Evolutionary conservation across 1,140 invertebrate genomes (phyloP).

Genomic region (Polypedilum vanderplanki): DNA sequence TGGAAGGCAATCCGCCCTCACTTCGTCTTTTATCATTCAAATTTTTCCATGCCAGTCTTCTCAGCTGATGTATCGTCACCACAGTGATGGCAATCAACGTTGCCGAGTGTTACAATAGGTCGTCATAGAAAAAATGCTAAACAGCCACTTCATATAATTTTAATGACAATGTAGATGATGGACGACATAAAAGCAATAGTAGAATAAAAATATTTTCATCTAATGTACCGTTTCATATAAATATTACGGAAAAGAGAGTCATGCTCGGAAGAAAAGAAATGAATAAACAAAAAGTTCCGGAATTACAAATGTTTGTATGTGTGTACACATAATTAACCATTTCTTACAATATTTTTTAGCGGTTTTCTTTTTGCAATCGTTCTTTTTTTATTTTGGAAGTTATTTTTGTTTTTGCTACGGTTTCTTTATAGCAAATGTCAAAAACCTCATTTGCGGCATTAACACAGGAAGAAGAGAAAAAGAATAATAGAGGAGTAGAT

Average conservation of each 20-base stretch:
- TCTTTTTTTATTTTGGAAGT: not conserved
- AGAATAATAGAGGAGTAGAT: not conserved
- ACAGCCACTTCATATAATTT: no score
- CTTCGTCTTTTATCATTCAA: no score
- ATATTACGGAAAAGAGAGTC: not conserved
- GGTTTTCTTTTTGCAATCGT: not conserved
- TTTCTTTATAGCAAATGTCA: not conserved
- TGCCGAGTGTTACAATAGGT: not conserved
- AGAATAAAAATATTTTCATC: not conserved
- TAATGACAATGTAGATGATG: no score
- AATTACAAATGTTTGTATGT: not conserved
- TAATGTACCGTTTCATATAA: not conserved
- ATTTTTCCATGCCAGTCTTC: no score
- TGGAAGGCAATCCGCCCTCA: no score
- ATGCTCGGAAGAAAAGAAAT: not conserved
- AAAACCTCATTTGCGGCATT: constrained; percentile 10
- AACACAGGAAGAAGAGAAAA: not conserved
- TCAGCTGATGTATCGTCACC: no score
- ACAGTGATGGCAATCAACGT: no score
- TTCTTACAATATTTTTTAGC: not conserved
- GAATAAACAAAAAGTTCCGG: constrained; percentile 3
- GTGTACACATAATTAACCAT: not conserved
- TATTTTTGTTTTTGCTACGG: not conserved
- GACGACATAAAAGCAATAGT: no score
- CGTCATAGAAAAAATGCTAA: no score